Base-by-base conservation (phyloP, 2,797 vertebrate species). In the Hybognathus amarus region DNA sequence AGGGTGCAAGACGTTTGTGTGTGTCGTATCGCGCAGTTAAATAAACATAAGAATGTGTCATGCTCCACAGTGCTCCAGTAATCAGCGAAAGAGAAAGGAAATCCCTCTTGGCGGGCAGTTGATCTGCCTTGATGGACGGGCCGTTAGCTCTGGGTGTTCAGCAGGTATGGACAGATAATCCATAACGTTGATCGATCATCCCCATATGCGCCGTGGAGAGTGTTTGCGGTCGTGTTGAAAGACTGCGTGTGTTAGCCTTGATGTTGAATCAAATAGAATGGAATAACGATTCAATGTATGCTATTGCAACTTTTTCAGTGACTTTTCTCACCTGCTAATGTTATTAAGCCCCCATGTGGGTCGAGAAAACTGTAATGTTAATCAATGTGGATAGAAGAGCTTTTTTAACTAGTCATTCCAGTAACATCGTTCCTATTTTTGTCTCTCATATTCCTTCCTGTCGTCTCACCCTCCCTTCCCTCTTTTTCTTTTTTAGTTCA, bases 341-440 rank as follows among this genome's bases (percentile, higher is more conserved):
- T 64, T 33, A 63, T 77, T 40, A 30, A 64, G 76, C n/a, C n/a
- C n/a, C 40, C 40, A 15, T 10, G 18, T 77, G 40, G 59, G 40
- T 1, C 2, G 59, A 33, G 40, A 64, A 47, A 64, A 13, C 59
- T 47, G 27, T 63, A 64, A 45, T 77, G 30, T 42, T 42, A 77
- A 59, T 45, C n/a, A 56, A 12, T 76, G n/a, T 56, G 73, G 22
- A 78, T 64, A 22, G 20, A 27, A 77, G 61, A n/a, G 61, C 6
- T 61, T 47, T 27, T 69, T 83, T 47, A 69, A 79, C 76, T 73
- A 47, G 17, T 79, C 52, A 79, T n/a, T 84, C 63, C 75, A 30
- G 30, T 80, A 76, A 70, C 78, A 77, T 82, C 67, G 68, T 70
- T 82, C 82, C 82, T 77, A 42, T 56, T 79, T 70, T 76, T 71